Base-by-base conservation (phyloP, 2,888 invertebrate genomes). In the Pandemis corylana region DNA sequence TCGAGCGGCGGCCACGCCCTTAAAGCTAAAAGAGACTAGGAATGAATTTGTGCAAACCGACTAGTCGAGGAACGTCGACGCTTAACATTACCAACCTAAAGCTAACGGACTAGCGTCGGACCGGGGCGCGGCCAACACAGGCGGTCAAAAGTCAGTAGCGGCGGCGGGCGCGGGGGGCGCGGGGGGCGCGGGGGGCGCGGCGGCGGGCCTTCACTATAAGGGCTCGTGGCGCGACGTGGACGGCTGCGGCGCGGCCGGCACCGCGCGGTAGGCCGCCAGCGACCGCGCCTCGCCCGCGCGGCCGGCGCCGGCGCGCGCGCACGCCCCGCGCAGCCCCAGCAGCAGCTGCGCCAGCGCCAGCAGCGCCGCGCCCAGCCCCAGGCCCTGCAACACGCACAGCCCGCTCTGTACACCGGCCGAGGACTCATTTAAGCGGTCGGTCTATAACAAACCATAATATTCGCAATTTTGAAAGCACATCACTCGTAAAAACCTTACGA, bases 181-280 rank as follows among this genome's bases (percentile, higher is more conserved):
- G 78, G 72, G 44, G 72, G 82, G 82, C 84, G 53, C 36, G 51
- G 41, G 49, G 65, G 42, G 0, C 82, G 20, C 20, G 20, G 82
- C 79, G 78, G 72, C 46, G 72, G 82, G 82, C 84, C 80, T 85
- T 85, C 91, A 91, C 93, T 93, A 93, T 93, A 92, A 93, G 79
- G 88, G 86, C 80, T 83, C 81, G 84, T 87, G 88, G 77, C 83
- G 86, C 73, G 84, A 80, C 69, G 87, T 78, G 79, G 84, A 79
- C 72, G 86, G 81, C 78, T 75, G 77, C 79, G 80, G 77, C 72
- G 81, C 81, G 65, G 79, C 59, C 63, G 85, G 86, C 83, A 84
- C 86, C 77, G 86, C 84, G 83, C 84, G 82, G 85, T 85, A 85
- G 68, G 83, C 83, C 69, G 81, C 80, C 74, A 80, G 77, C 78